A percentile compares a stretch with the other conserved stretches of the same genome.
Evolutionary conservation across 2,888 invertebrate genomes (phyloP).

Genomic region (Ophion ventricosus): DNA sequence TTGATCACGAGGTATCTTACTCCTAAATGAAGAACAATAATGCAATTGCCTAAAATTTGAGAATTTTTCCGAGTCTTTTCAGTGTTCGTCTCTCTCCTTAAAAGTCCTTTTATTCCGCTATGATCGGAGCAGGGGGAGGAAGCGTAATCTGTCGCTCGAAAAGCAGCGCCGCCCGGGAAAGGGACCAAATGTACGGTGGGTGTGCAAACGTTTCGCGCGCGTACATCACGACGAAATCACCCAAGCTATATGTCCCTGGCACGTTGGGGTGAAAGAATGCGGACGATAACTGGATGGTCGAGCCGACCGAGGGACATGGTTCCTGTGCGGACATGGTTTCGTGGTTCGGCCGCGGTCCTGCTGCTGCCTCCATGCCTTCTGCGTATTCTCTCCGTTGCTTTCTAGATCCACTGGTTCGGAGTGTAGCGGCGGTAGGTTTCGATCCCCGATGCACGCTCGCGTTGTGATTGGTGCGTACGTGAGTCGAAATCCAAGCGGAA

Average conservation of each 20-base stretch:
- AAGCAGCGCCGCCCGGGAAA: constrained; percentile 51
- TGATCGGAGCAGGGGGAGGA: constrained; percentile 28
- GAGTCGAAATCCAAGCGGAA: constrained; percentile 70
- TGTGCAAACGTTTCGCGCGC: constrained; percentile 56
- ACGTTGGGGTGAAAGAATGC: constrained; percentile 48
- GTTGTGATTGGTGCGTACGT: constrained; percentile 75
- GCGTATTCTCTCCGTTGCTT: constrained; percentile 33
- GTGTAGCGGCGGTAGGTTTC: constrained; percentile 63
- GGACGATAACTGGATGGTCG: constrained; percentile 46
- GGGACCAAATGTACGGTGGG: constrained; percentile 64
- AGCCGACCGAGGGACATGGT: constrained; percentile 61
- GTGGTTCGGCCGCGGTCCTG: constrained; percentile 51
- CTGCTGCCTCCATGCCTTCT: constrained; percentile 39
- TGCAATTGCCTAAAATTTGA: not conserved
- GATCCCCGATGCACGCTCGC: constrained; percentile 69
- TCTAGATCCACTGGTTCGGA: constrained; percentile 38
- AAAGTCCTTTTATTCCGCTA: constrained; percentile 40
- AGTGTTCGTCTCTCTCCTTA: constrained; percentile 9
- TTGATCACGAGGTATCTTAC: not conserved
- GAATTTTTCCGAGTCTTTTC: not conserved
- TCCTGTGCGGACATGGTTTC: constrained; percentile 68
- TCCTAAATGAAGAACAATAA: not conserved
- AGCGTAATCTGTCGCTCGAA: constrained; percentile 65
- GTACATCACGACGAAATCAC: constrained; percentile 54
- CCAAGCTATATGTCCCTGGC: constrained; percentile 37